Evolutionary conservation across 2,797 vertebrate species (phyloP).

Genomic region (Smutsia temminckii): DNA sequence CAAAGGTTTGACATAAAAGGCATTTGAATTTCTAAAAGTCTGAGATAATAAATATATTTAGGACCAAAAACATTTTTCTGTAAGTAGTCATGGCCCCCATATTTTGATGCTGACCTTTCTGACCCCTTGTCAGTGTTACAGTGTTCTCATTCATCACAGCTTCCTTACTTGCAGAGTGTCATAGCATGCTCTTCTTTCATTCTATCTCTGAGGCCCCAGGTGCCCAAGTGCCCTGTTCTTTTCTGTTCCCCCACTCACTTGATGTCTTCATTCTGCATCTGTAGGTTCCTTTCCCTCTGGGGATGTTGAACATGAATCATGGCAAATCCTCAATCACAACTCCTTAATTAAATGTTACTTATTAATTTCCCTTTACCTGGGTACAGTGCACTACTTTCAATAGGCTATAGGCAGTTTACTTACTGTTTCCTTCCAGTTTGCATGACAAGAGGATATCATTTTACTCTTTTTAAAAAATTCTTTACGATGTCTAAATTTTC

Average conservation of each 20-base stretch:
- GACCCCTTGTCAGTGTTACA: not conserved
- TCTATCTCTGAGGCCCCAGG: not conserved
- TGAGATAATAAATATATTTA: not conserved
- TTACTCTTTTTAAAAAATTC: not conserved
- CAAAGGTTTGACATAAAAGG: not conserved
- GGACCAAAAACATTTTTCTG: not conserved
- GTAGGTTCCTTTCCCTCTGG: not conserved
- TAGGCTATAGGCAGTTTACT: fast-evolving
- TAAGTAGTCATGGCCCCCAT: not conserved
- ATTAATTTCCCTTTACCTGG: not conserved
- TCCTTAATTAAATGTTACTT: not conserved
- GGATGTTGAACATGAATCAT: not conserved
- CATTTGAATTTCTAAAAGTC: not conserved
- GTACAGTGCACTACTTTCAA: not conserved
- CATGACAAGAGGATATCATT: not conserved
- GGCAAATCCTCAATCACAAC: not conserved
- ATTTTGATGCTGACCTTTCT: not conserved
- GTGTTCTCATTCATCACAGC: not conserved
- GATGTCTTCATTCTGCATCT: not conserved
- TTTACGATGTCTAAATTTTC: not conserved
- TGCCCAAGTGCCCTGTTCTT: not conserved
- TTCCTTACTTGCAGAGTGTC: not conserved
- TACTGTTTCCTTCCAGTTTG: not conserved
- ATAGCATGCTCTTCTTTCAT: not conserved
- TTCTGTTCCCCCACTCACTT: not conserved